Percentiles rank a stretch among this genome's conserved stretches.
phyloP scores from a whole-genome alignment of 30 jellyfish, hydroid and myxozoan species.

The Nemopilema nomurai region DNA sequence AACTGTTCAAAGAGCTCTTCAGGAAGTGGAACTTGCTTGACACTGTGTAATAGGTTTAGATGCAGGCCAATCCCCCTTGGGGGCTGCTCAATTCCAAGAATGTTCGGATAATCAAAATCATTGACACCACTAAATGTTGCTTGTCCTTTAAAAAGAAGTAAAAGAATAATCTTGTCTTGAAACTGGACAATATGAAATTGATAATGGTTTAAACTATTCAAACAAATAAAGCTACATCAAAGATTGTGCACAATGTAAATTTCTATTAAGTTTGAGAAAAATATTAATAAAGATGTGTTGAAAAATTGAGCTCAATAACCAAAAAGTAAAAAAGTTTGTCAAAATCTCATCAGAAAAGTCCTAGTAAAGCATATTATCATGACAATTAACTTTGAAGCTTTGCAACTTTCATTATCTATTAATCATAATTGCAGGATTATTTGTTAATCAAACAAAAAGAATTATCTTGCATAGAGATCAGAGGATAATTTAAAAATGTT shows the following conservation, averaged over 20 bases:
- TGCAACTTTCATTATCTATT: too few relatives aligned
- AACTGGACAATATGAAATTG: neutral
- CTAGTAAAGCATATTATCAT: too few relatives aligned
- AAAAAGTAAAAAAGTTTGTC: too few relatives aligned
- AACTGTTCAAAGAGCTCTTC: slow-evolving; percentile 92
- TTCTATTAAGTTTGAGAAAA: neutral
- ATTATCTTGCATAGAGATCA: too few relatives aligned
- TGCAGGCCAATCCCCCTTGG: slow-evolving; percentile 22
- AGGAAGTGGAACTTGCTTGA: slow-evolving; percentile 90
- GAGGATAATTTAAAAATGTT: too few relatives aligned
- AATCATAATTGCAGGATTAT: too few relatives aligned
- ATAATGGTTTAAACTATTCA: too few relatives aligned
- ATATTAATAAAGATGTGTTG: too few relatives aligned
- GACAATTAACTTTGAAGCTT: too few relatives aligned
- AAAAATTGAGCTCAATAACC: too few relatives aligned
- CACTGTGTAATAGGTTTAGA: slow-evolving; percentile 66
- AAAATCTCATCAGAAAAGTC: too few relatives aligned
- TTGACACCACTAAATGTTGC: slow-evolving; percentile 88
- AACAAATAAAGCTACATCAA: neutral
- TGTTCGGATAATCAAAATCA: slow-evolving; percentile 86
- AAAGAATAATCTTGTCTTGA: neutral
- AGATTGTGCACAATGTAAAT: neutral
- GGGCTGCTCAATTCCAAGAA: slow-evolving; percentile 31
- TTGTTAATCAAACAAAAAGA: too few relatives aligned
- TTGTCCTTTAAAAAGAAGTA: neutral